A percentile compares a stretch with the other conserved stretches of the same genome.
Evolutionary conservation across 2,888 invertebrate species (phyloP).

Genomic region (Euphydryas editha): DNA sequence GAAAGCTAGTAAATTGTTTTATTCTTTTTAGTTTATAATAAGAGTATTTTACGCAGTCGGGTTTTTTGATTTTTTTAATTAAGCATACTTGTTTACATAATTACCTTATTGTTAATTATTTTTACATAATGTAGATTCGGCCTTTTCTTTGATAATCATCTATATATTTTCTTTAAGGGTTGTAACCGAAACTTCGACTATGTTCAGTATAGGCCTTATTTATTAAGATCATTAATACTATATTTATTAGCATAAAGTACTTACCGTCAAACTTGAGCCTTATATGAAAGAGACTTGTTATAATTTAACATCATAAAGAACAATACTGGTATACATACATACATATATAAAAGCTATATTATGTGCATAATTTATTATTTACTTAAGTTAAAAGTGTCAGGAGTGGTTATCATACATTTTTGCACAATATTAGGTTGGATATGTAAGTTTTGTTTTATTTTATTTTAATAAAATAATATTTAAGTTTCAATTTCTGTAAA

Average conservation of each 20-base stretch:
- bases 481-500: neutral
- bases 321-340: conserved; percentile 15
- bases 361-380: neutral
- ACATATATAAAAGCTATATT: neutral
- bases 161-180: neutral
- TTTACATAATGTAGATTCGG: no score
- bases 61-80: no score
- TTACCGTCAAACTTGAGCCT: conserved; percentile 25
- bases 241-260: conserved; percentile 20
- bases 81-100: no score
- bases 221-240: conserved; percentile 5
- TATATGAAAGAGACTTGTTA: conserved; percentile 7
- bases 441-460: neutral
- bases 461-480: neutral
- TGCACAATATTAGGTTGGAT: conserved; percentile 1
- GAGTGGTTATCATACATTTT: neutral
- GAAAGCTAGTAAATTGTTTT: no score
- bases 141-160: no score
- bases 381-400: neutral
- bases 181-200: neutral
- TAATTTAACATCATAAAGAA: conserved; percentile 11
- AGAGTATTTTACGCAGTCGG: no score
- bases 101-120: no score
- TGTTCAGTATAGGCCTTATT: neutral
- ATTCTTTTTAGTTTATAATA: no score